Conservation (phyloP, 2,113 vertebrate species). For the Sylvia atricapilla region DNA sequence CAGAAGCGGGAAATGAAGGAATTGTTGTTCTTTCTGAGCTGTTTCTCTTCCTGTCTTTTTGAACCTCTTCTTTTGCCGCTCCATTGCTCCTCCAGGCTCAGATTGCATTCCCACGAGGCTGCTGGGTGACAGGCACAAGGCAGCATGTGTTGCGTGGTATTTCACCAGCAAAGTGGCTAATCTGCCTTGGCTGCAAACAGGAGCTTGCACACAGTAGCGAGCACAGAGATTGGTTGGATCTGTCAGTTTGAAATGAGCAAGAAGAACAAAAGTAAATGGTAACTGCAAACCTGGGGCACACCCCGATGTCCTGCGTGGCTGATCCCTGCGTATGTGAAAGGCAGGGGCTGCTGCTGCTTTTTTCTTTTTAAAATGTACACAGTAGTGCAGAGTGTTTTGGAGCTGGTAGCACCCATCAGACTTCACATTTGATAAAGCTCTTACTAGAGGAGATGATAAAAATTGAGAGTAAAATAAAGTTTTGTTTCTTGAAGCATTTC, state of each 20-base stretch:
- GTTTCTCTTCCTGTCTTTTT: slow-evolving; percentile 23
- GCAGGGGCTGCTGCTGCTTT: not conserved
- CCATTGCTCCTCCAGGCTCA: slow-evolving; percentile 22
- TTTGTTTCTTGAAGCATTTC: not conserved
- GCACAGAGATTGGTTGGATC: not conserved
- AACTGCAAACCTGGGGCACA: not conserved
- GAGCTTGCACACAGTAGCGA: not conserved
- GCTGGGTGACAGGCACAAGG: slow-evolving; percentile 58
- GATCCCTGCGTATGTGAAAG: not conserved
- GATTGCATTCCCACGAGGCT: slow-evolving; percentile 51
- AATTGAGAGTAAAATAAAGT: not conserved
- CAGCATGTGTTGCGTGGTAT: slow-evolving; percentile 30
- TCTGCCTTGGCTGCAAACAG: not conserved
- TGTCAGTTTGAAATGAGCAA: not conserved
- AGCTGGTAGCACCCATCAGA: not conserved
- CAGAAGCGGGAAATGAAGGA: not conserved
- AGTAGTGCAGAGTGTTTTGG: not conserved
- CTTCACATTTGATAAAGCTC: not conserved
- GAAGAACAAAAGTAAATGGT: not conserved
- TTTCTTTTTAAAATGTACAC: not conserved
- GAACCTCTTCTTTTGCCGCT: slow-evolving; percentile 36
- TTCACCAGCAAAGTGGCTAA: slow-evolving; percentile 46
- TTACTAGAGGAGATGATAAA: not conserved
- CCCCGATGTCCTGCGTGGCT: not conserved
- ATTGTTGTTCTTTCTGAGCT: not conserved